These are phyloP conservation scores for Glossophaga mutica DNA, from an alignment of 2,797 vertebrate species.

Conservation along the genomic window DNA sequence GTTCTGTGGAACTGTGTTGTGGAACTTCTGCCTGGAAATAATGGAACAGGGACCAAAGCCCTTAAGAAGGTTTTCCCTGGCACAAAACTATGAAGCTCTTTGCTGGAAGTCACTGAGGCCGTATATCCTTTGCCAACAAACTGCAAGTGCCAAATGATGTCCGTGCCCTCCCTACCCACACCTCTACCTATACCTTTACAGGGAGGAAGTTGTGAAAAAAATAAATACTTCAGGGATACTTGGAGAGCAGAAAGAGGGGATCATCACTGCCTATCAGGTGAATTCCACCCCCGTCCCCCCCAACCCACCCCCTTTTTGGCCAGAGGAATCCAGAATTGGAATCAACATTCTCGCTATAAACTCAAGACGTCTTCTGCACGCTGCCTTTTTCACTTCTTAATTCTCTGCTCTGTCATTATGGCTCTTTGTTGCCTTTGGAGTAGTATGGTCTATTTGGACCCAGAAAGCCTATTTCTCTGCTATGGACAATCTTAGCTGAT, in stretches of 20 bases:
- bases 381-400: neutral
- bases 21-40: neutral
- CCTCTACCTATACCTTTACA: neutral
- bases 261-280: neutral
- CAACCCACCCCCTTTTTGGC: neutral
- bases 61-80: neutral
- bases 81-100: neutral
- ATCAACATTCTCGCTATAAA: neutral
- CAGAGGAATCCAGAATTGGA: neutral
- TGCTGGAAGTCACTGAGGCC: neutral
- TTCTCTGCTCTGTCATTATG: neutral
- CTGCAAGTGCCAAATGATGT: neutral
- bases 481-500: neutral
- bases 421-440: neutral
- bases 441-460: neutral
- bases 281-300: neutral
- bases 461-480: neutral
- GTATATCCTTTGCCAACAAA: neutral
- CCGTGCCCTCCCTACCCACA: neutral
- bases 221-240: neutral
- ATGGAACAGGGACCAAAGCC: neutral
- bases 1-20: neutral
- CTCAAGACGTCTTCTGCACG: neutral
- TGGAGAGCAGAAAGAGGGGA: neutral
- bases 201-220: neutral